phyloP scores from a whole-genome alignment of 2,888 invertebrate species.

The Enchytraeus crypticus region DNA sequence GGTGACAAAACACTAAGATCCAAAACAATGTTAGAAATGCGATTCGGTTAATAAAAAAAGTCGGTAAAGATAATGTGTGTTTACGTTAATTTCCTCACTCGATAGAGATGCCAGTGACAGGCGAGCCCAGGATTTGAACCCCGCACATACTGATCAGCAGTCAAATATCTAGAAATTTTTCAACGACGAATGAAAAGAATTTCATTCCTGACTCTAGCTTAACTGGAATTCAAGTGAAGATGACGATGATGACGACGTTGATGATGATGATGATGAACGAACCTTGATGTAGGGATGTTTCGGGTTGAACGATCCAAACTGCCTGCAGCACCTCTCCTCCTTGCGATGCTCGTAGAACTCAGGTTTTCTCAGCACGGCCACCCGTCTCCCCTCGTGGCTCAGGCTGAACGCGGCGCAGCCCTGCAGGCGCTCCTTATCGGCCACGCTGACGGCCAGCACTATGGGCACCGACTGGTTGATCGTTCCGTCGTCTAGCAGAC shows the following conservation, averaged over 20 bases:
- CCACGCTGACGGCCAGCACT: constrained; percentile 69
- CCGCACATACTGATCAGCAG: too few species aligned
- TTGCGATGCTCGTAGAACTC: constrained; percentile 92
- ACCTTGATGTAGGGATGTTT: constrained; percentile 86
- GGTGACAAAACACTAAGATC: too few species aligned
- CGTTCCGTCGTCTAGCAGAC: constrained; percentile 67
- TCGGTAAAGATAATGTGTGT: neutral
- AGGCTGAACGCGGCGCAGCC: constrained; percentile 53
- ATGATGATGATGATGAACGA: constrained; percentile 4
- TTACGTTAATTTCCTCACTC: too few species aligned
- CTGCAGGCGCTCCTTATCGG: constrained; percentile 63
- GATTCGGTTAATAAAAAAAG: neutral
- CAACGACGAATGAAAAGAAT: too few species aligned
- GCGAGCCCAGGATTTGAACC: too few species aligned
- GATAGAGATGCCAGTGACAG: too few species aligned
- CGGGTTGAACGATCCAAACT: constrained; percentile 79
- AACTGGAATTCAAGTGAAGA: too few species aligned
- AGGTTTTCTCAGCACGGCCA: constrained; percentile 55
- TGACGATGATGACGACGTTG: neutral
- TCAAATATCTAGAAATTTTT: too few species aligned
- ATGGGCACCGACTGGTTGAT: constrained; percentile 95
- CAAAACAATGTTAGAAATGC: too few species aligned
- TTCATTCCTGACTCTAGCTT: too few species aligned
- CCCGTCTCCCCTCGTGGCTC: constrained; percentile 44
- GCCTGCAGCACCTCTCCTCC: constrained; percentile 80